A percentile compares a stretch with the other conserved stretches of the same genome.
These are phyloP conservation scores for Leucophenga maculata DNA, from an alignment of 2,888 invertebrate genomes.

Conservation along the genomic window DNA sequence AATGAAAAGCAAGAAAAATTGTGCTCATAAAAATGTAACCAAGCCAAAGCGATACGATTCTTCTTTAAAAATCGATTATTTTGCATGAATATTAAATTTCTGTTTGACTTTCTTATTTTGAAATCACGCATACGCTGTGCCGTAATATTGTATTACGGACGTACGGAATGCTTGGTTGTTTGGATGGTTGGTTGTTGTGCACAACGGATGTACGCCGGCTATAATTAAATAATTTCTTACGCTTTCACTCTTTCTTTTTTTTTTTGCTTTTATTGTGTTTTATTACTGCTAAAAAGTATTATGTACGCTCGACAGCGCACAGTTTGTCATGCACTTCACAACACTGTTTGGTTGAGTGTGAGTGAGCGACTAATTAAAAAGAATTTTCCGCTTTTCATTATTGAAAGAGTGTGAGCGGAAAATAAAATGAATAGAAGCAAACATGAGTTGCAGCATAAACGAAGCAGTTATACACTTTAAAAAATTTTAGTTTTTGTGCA, in stretches of 20 bases:
- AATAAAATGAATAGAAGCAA: not conserved
- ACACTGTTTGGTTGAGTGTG: not conserved
- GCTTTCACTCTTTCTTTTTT: slow-evolving; percentile 1
- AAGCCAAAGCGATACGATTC: not conserved
- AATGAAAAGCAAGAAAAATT: slow-evolving; percentile 16
- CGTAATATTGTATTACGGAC: slow-evolving; percentile 41
- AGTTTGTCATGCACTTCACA: slow-evolving; percentile 21
- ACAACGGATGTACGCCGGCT: not conserved
- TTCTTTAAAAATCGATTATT: slow-evolving; percentile 16
- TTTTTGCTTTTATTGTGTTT: too few species aligned
- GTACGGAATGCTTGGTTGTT: not conserved
- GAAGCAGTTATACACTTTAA: too few species aligned
- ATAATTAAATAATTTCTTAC: slow-evolving; percentile 3
- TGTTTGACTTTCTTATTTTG: not conserved
- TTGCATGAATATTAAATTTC: not conserved
- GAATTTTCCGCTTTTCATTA: slow-evolving; percentile 8
- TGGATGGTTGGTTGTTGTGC: too few species aligned
- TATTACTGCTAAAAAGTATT: not conserved
- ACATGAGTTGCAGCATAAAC: too few species aligned
- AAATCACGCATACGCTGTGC: slow-evolving; percentile 63
- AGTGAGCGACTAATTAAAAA: slow-evolving; percentile 11
- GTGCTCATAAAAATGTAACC: not conserved
- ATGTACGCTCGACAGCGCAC: not conserved
- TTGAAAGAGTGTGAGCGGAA: not conserved
- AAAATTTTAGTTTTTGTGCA: too few species aligned